Percentiles rank a stretch among this genome's conserved stretches.
Evolutionary conservation across 1,140 invertebrate species (phyloP).

Genomic region (Acyrthosiphon pisum): DNA sequence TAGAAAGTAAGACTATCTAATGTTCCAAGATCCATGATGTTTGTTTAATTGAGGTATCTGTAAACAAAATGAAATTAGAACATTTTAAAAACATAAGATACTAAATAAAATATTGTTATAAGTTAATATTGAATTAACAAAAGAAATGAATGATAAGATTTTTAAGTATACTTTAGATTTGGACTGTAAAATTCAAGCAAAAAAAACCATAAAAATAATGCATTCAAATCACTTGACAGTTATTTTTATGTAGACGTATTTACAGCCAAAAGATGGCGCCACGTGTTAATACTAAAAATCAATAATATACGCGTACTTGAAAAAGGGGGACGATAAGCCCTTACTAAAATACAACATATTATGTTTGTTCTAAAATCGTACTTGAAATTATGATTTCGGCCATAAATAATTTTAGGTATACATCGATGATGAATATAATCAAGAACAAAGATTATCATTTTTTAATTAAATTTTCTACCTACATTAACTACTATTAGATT

Average conservation of each 20-base stretch:
- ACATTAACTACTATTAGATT: background rate
- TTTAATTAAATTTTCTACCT: background rate
- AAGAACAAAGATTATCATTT: background rate
- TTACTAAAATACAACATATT: background rate
- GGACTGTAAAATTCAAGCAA: background rate
- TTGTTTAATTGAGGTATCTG: background rate
- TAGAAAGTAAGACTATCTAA: conserved; percentile 54
- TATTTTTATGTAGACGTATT: background rate
- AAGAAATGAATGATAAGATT: background rate
- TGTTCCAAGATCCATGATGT: conserved; percentile 26
- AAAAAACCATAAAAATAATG: background rate
- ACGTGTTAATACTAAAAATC: background rate
- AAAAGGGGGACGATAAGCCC: background rate
- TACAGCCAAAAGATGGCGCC: background rate
- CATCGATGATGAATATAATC: background rate
- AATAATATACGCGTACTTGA: background rate
- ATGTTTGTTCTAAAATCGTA: background rate
- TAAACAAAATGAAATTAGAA: background rate
- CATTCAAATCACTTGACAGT: background rate
- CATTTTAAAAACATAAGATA: background rate
- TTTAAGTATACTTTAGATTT: background rate
- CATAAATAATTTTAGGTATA: background rate
- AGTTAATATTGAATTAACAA: background rate
- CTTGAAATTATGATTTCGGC: background rate
- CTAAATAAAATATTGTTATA: background rate